A percentile compares a stretch with the other conserved stretches of the same genome.
Conservation (phyloP, 2,797 vertebrate species). For the Darevskia mixta region DNA sequence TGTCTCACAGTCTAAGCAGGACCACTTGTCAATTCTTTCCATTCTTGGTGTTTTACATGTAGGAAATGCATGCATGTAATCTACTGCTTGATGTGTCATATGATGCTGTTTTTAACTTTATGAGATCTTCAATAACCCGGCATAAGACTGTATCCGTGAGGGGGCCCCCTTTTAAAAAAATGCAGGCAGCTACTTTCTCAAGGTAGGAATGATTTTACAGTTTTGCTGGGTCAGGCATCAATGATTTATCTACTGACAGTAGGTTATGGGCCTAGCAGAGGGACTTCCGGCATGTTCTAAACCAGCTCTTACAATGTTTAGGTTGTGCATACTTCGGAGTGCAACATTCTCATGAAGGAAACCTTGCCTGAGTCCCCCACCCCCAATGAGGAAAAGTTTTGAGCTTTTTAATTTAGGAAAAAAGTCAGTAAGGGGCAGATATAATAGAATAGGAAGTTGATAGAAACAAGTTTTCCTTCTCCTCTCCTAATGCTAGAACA, state of each 20-base stretch:
- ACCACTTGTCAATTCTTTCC: background rate
- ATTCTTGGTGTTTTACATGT: too few relatives aligned
- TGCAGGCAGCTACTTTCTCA: too few relatives aligned
- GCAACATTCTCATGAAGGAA: background rate
- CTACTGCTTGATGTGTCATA: background rate
- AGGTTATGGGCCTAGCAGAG: background rate
- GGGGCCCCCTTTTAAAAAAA: too few relatives aligned
- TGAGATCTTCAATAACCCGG: background rate
- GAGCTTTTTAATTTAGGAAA: too few relatives aligned
- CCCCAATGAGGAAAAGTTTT: too few relatives aligned
- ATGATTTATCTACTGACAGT: too few relatives aligned
- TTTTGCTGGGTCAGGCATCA: background rate
- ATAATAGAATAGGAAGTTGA: too few relatives aligned
- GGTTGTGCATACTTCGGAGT: background rate
- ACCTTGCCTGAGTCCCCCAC: background rate
- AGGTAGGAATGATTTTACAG: background rate
- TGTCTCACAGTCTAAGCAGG: too few relatives aligned
- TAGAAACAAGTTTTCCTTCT: too few relatives aligned
- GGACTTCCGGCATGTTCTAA: background rate
- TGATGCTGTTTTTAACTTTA: background rate
- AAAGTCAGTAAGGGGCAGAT: too few relatives aligned
- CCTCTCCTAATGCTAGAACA: too few relatives aligned
- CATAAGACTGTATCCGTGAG: background rate
- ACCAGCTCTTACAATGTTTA: background rate
- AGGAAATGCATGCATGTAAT: too few relatives aligned